Percentiles rank a stretch among this genome's conserved stretches.
Evolutionary conservation across 2,113 vertebrate genomes (phyloP).

Genomic region (Martes martes): DNA sequence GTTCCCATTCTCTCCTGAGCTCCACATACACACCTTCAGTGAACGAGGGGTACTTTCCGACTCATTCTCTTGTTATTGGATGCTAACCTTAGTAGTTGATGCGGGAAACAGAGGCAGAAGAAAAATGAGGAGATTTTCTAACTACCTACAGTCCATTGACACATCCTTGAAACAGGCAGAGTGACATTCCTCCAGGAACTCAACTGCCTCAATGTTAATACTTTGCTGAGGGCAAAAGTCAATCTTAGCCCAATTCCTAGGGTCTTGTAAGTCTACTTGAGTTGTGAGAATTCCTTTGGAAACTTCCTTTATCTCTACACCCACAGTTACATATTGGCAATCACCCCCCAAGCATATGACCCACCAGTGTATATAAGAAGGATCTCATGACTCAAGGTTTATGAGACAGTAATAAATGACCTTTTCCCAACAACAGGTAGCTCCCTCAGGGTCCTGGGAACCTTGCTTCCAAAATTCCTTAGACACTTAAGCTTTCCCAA

Average conservation of each 20-base stretch:
- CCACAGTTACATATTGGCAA: not conserved
- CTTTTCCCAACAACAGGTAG: not conserved
- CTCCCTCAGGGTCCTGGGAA: not conserved
- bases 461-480: not conserved
- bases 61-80: not conserved
- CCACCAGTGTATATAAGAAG: not conserved
- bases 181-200: not conserved
- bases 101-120: not conserved
- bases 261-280: not conserved
- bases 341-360: not conserved
- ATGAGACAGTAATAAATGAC: not conserved
- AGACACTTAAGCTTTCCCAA: not conserved
- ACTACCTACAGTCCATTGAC: not conserved
- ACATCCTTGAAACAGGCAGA: not conserved
- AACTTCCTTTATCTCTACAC: not conserved
- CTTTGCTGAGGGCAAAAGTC: not conserved
- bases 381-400: not conserved
- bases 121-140: not conserved
- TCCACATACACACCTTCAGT: not conserved
- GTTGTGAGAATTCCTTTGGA: not conserved
- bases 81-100: not conserved
- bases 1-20: not conserved
- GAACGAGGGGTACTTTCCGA: fast-evolving
- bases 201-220: not conserved
- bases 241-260: not conserved